Conservation (phyloP, 92 coral and sea anemone genomes). For the Pocillopora grandis region DNA sequence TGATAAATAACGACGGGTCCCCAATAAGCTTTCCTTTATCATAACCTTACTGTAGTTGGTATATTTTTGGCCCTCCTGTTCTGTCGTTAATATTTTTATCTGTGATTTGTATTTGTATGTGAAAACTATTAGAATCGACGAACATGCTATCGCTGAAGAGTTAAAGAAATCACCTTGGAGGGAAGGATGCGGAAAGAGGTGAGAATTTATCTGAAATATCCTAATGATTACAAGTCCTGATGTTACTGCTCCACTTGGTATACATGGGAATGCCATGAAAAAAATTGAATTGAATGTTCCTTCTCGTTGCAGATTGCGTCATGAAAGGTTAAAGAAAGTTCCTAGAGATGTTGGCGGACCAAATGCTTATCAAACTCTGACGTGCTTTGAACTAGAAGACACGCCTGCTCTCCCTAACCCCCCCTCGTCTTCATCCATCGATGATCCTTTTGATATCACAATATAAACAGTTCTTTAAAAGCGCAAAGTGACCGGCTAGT, state of each 20-base stretch:
- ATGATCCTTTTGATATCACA: slow-evolving; percentile 91
- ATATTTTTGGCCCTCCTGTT: no score
- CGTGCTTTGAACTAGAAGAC: slow-evolving; percentile 95
- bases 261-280: not conserved
- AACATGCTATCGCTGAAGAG: slow-evolving; percentile 87
- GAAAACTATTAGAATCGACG: slow-evolving; percentile 68
- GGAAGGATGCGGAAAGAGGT: slow-evolving; percentile 91
- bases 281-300: not conserved
- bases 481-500: no score
- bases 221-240: no score
- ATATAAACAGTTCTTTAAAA: not conserved
- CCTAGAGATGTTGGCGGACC: slow-evolving; percentile 92
- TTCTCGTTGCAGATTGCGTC: slow-evolving; percentile 74
- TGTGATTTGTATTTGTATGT: not conserved
- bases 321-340: slow-evolving; percentile 78
- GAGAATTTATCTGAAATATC: not conserved
- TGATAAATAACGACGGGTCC: no score
- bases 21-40: no score
- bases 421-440: slow-evolving; percentile 84
- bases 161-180: slow-evolving; percentile 76
- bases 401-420: slow-evolving; percentile 91
- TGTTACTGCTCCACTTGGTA: no score
- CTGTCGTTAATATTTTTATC: no score
- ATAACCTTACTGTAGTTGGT: no score
- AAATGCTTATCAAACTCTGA: slow-evolving; percentile 93